These are phyloP conservation scores for Varanus salvator DNA, from an alignment of 2,113 vertebrate genomes.

Conservation along the genomic window DNA sequence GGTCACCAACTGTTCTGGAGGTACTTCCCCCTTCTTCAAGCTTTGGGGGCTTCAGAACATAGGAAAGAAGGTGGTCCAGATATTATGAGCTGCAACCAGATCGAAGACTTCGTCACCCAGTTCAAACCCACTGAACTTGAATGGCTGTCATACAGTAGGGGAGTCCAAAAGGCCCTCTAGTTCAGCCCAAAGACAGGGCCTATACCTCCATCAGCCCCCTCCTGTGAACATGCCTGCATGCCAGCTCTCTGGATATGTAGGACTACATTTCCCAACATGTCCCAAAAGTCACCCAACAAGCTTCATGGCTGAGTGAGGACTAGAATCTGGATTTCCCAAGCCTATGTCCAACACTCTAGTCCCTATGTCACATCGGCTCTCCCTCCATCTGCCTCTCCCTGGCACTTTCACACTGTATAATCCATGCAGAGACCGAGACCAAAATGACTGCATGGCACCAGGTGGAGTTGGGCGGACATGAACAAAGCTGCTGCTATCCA, in stretches of 20 bases:
- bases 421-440: background rate
- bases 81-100: accelerated
- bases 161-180: background rate
- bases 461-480: background rate
- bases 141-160: background rate
- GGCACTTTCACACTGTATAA: background rate
- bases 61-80: background rate
- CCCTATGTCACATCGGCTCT: no score
- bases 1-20: background rate
- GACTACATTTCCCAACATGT: no score
- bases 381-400: background rate
- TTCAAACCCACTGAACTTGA: background rate
- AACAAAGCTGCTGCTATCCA: background rate
- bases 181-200: background rate
- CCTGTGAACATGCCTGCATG: no score
- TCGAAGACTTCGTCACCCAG: background rate
- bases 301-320: no score
- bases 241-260: background rate
- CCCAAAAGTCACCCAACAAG: no score
- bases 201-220: no score
- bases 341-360: no score
- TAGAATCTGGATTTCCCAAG: no score
- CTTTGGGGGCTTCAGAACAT: background rate
- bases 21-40: background rate
- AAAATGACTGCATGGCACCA: background rate